A percentile compares a stretch with the other conserved stretches of the same genome.
These are phyloP conservation scores for Labeo calbasu DNA, from an alignment of 2,797 vertebrate genomes.

Conservation along the genomic window DNA sequence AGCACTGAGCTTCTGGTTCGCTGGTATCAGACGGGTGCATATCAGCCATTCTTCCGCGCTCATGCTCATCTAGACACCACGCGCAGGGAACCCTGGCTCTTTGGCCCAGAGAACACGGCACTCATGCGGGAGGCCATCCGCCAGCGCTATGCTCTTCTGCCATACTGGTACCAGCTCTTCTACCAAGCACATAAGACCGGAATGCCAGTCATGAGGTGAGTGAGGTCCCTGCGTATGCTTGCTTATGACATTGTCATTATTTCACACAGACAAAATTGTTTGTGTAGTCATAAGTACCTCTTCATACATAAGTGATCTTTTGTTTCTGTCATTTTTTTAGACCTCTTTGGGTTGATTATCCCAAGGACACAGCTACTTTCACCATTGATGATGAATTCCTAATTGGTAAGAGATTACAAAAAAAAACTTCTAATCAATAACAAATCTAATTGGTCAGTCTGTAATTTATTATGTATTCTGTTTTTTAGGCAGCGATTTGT, in stretches of 20 bases:
- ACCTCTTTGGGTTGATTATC: constrained; percentile 83
- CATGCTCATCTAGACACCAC: constrained; percentile 94
- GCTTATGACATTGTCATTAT: background rate
- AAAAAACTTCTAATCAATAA: too few species aligned
- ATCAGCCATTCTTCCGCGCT: constrained; percentile 92
- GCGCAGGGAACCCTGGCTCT: constrained; percentile 92
- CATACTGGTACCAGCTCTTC: constrained; percentile 92
- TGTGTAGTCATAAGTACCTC: background rate
- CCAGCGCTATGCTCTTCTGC: constrained; percentile 88
- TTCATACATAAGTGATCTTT: background rate
- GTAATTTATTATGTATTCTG: background rate
- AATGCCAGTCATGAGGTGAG: constrained; percentile 88
- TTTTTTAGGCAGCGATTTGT: constrained; percentile 80
- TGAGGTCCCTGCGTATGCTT: background rate
- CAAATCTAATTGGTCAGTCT: background rate
- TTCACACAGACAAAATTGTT: background rate
- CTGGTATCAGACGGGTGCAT: constrained; percentile 94
- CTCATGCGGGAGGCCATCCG: constrained; percentile 82
- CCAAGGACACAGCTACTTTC: constrained; percentile 77
- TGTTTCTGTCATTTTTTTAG: constrained; percentile 57
- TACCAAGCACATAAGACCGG: constrained; percentile 82
- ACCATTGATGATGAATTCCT: constrained; percentile 79
- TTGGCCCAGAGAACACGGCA: constrained; percentile 81
- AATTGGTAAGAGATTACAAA: constrained; percentile 69
- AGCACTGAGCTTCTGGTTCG: constrained; percentile 89